Evolutionary conservation across 2,888 invertebrate genomes (phyloP), one percentile per base, ranked within the genome.

Genomic region (Nephrotoma guestfalica): DNA sequence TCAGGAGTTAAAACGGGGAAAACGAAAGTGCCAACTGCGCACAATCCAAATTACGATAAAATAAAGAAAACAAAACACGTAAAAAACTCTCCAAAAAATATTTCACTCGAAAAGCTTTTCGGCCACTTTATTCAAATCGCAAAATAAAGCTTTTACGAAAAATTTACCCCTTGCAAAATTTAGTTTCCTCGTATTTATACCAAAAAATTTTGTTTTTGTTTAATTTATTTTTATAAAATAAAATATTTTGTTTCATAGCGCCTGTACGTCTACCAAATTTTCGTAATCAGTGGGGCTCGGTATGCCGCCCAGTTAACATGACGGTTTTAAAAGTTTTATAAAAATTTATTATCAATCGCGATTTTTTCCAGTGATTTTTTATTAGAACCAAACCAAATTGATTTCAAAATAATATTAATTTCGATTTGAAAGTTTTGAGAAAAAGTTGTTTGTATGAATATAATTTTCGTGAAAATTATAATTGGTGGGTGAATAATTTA

Each of bases 231-330:
- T 57, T 71, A 71, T 9, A 30, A 30, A 30, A 30, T 2, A 71
- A 71, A 71, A 71, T 71, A 18, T 71, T 84, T 84, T 41, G 2
- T 84, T 84, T n/a, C 42, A 84, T 84, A 84, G 84, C 84, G 84
- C 84, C 84, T 84, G 84, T 84, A 41, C 84, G 84, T 84, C 84
- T 84, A 84, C 84, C 42, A 84, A 84, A 84, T 41, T 41, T 84
- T 84, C 41, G n/a, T 71, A 71, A 71, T 84, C 84, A 84, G 84
- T 84, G 84, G 84, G 84, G 84, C 84, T 84, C 84, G 84, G 84
- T 84, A 84, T 42, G 42, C 84, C 84, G 84, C 84, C 84, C 84
- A 41, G 84, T 84, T 84, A 84, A 84, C 84, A 41, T 84, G 42
- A 41, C 41, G 42, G 84, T 41, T 41, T 71, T 71, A 30, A 71